Percentiles rank a stretch among this genome's conserved stretches.
Evolutionary conservation across 2,888 invertebrate genomes (phyloP).

Genomic region (Parasteatoda lunata): DNA sequence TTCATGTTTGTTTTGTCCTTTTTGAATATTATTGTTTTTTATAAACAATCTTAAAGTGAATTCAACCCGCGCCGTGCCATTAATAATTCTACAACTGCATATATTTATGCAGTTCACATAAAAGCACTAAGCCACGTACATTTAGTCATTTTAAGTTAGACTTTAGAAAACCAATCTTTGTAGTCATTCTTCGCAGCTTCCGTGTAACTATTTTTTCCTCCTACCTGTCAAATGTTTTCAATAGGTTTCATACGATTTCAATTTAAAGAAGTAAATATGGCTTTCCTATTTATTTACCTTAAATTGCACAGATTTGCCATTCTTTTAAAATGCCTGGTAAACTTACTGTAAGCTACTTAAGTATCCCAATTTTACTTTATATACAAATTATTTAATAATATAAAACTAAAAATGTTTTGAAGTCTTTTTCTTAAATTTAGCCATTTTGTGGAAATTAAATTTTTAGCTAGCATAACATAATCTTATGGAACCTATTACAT

Average conservation of each 20-base stretch:
- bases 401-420: too few relatives aligned
- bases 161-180: conserved; percentile 20
- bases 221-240: not conserved
- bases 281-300: not conserved
- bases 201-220: not conserved
- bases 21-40: conserved; percentile 25
- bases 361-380: too few relatives aligned
- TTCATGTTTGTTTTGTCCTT: conserved; percentile 31
- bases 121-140: conserved; percentile 35
- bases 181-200: too few relatives aligned
- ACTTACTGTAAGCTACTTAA: not conserved
- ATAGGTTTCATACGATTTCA: not conserved
- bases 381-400: too few relatives aligned
- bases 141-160: conserved; percentile 56
- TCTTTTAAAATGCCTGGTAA: not conserved
- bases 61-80: conserved; percentile 59
- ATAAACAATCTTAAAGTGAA: conserved; percentile 45
- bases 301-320: not conserved
- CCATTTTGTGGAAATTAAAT: too few relatives aligned
- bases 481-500: too few relatives aligned
- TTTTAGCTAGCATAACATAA: too few relatives aligned
- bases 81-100: conserved; percentile 3
- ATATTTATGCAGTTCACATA: conserved; percentile 3
- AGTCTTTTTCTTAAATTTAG: too few relatives aligned
- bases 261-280: not conserved